Base-by-base conservation (phyloP, 2,888 invertebrate genomes). In the Nipponacmea schrenckii region DNA sequence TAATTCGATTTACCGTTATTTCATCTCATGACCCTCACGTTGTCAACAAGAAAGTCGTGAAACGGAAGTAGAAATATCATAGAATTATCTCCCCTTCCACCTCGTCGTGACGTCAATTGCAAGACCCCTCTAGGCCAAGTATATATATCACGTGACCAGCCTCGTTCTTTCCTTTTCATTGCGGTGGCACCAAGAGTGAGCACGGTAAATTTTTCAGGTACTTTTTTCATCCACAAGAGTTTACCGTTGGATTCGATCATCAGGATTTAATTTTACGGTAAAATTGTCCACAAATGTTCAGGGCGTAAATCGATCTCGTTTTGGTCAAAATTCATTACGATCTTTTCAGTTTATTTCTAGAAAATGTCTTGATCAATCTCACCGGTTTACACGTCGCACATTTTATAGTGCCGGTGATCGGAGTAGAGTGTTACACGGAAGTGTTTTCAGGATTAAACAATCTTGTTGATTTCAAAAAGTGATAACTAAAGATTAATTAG, bases 51-150 rank as follows among this genome's bases (percentile, higher is more conserved):
- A 39, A 39, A 8, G 7, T 39, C 39, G 10, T 39, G 39, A 5
- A 48, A 39, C 64, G 45, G 66, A 70, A 26, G 62, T 12, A n/a
- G 31, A 17, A 24, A 39, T n/a, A 62, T 64, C 27, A 48, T 62
- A 45, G 94, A 94, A 56, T 50, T 50, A 50, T 45, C 56, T 56
- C 20, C 56, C 56, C 24, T 56, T 20, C 24, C 14, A 3, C 56
- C 56, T 14, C 24, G 20, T 12, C 24, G 71, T 83, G 82, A 82
- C 80, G 80, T 81, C 80, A 82, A 77, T 82, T 71, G n/a, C 44
- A 10, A 12, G 64, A 80, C 74, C 84, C 83, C 80, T 81, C 83
- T 81, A 68, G 71, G 46, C 27, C 14, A 45, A 45, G 72, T 79
- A 80, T 82, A 82, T 80, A 82, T 79, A 77, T 79, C 81, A 81